phyloP scores from a whole-genome alignment of 1,140 invertebrate species.

The Procambarus clarkii region DNA sequence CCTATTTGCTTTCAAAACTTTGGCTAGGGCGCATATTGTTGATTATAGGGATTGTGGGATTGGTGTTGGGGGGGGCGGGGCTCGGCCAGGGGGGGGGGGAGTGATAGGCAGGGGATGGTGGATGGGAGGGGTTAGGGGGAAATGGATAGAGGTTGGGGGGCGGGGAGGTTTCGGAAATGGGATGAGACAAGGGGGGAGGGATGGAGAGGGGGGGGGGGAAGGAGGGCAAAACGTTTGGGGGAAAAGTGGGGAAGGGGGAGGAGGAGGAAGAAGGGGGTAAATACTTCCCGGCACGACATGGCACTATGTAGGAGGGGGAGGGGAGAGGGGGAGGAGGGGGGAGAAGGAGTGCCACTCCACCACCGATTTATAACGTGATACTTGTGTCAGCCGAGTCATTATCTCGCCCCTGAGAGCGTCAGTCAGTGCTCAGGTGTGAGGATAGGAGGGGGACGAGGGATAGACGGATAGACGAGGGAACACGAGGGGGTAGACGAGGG shows the following conservation, averaged over 20 bases:
- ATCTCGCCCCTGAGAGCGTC: not conserved
- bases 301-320: not conserved
- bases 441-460: not conserved
- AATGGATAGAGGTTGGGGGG: not conserved
- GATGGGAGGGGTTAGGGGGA: not conserved
- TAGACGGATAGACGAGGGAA: not conserved
- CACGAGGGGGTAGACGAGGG: not conserved
- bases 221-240: not conserved
- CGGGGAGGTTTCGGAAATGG: not conserved
- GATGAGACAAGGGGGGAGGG: not conserved
- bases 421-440: not conserved
- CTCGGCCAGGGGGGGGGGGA: not conserved
- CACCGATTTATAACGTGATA: slow-evolving; percentile 18
- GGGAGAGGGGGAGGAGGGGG: not conserved
- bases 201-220: not conserved
- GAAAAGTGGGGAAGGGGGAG: not conserved
- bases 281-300: not conserved
- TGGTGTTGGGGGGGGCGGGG: not conserved
- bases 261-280: not conserved
- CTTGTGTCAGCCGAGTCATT: slow-evolving; percentile 26
- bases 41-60: slow-evolving; percentile 7
- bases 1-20: slow-evolving; percentile 56
- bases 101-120: not conserved
- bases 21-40: slow-evolving; percentile 30
- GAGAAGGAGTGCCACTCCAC: not conserved